Evolutionary conservation across 1,140 invertebrate species (phyloP).

Genomic region (Leptestheria dahalacensis): DNA sequence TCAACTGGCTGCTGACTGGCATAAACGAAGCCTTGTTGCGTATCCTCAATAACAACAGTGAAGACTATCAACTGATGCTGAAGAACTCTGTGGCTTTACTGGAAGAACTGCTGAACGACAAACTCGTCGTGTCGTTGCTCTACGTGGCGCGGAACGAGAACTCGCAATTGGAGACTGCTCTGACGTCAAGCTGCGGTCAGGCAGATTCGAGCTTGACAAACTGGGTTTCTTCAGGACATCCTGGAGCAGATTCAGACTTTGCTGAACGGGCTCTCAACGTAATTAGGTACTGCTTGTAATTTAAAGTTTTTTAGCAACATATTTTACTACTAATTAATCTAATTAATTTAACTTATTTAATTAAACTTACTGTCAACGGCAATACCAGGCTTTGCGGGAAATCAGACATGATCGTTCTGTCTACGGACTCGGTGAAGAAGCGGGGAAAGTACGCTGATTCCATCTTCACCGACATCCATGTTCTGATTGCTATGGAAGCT

Average conservation of each 20-base stretch:
- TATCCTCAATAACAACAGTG: conserved; percentile 22
- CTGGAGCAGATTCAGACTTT: neutral
- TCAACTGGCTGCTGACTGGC: conserved; percentile 67
- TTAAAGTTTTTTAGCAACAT: neutral
- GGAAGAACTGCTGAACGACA: conserved; percentile 49
- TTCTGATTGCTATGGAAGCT: conserved; percentile 27
- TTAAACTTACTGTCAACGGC: no score
- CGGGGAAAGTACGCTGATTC: neutral
- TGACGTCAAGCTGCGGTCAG: neutral
- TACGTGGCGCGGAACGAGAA: conserved; percentile 63
- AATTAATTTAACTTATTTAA: no score
- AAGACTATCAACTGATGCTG: conserved; percentile 41
- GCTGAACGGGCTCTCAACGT: neutral
- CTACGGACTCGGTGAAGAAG: neutral
- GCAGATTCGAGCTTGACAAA: neutral
- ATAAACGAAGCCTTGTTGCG: conserved; percentile 19
- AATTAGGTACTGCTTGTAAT: neutral
- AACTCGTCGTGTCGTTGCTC: conserved; percentile 64
- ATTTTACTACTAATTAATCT: neutral
- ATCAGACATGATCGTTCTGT: neutral
- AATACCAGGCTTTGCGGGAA: neutral
- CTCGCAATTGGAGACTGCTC: neutral
- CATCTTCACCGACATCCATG: conserved; percentile 21
- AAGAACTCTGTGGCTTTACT: conserved; percentile 52
- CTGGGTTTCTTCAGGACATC: neutral